Conservation (phyloP, 2,888 invertebrate genomes). For the Drosophila lutescens region DNA sequence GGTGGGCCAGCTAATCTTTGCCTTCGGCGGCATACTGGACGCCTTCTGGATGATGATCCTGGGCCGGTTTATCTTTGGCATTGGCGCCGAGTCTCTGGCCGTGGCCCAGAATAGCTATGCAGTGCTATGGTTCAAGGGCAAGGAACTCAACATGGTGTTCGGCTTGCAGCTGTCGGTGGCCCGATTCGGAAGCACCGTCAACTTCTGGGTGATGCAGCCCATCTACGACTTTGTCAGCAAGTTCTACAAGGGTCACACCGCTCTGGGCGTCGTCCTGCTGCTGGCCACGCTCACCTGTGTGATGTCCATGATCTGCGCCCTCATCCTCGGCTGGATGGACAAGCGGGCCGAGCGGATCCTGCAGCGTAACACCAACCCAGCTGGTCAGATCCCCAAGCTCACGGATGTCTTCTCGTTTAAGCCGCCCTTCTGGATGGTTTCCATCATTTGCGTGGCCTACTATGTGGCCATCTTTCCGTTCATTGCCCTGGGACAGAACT, state of each 20-base stretch:
- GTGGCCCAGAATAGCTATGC: constrained; percentile 99
- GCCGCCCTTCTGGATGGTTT: constrained; percentile 94
- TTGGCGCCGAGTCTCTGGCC: constrained; percentile 97
- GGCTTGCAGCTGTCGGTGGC: constrained; percentile 98
- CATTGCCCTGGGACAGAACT: constrained; percentile 96
- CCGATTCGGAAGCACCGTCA: constrained; percentile 96
- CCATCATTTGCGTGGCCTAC: constrained; percentile 95
- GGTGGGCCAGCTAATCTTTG: constrained; percentile 94
- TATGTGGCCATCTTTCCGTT: constrained; percentile 98
- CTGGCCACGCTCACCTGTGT: constrained; percentile 92
- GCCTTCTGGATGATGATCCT: constrained; percentile 95
- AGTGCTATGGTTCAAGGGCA: constrained; percentile 98
- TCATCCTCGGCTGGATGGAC: constrained; percentile 93
- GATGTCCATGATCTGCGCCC: constrained; percentile 92
- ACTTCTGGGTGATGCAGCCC: constrained; percentile 96
- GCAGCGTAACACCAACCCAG: constrained; percentile 87
- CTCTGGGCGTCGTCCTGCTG: constrained; percentile 91
- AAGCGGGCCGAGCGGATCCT: constrained; percentile 92
- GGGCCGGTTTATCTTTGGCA: constrained; percentile 97
- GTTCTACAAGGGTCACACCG: constrained; percentile 88
- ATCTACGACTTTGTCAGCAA: constrained; percentile 91
- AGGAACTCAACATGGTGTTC: constrained; percentile 99
- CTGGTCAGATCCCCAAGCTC: constrained; percentile 88
- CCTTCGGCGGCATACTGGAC: constrained; percentile 92
- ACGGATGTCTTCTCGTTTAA: constrained; percentile 93